These are phyloP conservation scores for Cossypha dichroa DNA, from an alignment of 2,797 vertebrate genomes.

Conservation along the genomic window DNA sequence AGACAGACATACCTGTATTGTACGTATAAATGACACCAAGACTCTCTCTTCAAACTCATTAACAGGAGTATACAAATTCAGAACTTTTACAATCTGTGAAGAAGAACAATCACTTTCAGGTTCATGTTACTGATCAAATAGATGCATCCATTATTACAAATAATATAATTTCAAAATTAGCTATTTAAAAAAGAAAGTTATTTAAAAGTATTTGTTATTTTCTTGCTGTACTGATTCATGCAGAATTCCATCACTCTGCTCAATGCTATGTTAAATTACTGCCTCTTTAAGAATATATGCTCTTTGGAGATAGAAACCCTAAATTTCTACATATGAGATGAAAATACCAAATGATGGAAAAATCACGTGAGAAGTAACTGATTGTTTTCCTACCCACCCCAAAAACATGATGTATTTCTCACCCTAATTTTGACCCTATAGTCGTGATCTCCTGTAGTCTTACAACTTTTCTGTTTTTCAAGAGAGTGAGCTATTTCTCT, in stretches of 20 bases:
- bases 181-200: background rate
- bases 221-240: background rate
- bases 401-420: background rate
- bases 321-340: background rate
- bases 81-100: slow-evolving; percentile 93
- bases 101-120: background rate
- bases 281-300: background rate
- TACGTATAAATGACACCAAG: slow-evolving; percentile 93
- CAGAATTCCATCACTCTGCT: background rate
- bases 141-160: background rate
- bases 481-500: background rate
- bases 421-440: background rate
- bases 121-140: background rate
- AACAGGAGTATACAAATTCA: slow-evolving; percentile 97
- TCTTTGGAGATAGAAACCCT: background rate
- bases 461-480: background rate
- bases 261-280: background rate
- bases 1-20: slow-evolving; percentile 89
- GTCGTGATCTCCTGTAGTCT: background rate
- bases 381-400: background rate
- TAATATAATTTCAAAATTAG: background rate
- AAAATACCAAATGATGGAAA: background rate
- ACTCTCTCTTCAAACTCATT: slow-evolving; percentile 99
- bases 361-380: background rate
- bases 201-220: background rate